These are phyloP conservation scores for Dolichoris vasculosae DNA, from an alignment of 1,140 invertebrate species.

Conservation along the genomic window DNA sequence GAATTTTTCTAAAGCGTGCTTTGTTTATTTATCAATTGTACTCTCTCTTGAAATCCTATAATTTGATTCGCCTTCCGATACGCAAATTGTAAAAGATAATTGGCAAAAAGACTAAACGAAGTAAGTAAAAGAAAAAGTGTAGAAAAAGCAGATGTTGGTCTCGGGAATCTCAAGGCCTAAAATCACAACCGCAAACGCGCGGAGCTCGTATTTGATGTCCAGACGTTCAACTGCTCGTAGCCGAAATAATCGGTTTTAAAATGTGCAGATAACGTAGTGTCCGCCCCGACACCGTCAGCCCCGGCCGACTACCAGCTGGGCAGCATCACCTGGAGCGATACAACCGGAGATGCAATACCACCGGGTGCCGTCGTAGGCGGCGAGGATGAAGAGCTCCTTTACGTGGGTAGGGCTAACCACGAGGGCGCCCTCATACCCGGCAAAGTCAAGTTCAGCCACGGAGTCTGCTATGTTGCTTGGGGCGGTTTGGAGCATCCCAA, in stretches of 20 bases:
- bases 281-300: constrained; percentile 61
- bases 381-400: constrained; percentile 82
- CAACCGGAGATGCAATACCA: constrained; percentile 80
- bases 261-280: neutral
- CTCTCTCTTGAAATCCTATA: too few relatives aligned
- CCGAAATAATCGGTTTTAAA: neutral
- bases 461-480: constrained; percentile 85
- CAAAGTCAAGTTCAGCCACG: constrained; percentile 83
- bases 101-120: too few relatives aligned
- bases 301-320: constrained; percentile 58
- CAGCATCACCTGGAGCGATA: constrained; percentile 79
- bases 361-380: constrained; percentile 83
- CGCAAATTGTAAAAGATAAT: too few relatives aligned
- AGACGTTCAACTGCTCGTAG: neutral
- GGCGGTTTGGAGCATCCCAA: constrained; percentile 85
- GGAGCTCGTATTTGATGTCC: neutral
- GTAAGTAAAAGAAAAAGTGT: too few relatives aligned
- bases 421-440: constrained; percentile 87
- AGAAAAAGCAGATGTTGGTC: too few relatives aligned
- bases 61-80: too few relatives aligned
- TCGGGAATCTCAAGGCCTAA: too few relatives aligned
- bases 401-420: constrained; percentile 82
- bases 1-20: too few relatives aligned
- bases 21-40: too few relatives aligned
- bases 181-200: too few relatives aligned